Evolutionary conservation across 1,140 invertebrate species (phyloP).

Genomic region (Reticulitermes speratus): DNA sequence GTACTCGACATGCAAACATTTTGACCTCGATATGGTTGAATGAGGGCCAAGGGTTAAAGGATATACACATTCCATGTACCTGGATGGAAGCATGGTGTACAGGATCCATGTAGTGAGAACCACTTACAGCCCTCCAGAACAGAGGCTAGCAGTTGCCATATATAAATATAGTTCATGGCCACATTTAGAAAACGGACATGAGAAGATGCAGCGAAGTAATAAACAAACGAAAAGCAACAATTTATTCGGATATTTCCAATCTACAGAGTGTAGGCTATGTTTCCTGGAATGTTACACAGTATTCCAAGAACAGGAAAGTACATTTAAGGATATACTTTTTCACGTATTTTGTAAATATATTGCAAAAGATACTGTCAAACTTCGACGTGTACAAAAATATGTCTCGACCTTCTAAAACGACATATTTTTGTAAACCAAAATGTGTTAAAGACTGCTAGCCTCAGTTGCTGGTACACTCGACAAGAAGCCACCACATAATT

Average conservation of each 20-base stretch:
- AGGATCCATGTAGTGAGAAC: not conserved
- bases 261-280: not conserved
- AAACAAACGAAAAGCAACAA: not conserved
- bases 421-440: too few relatives aligned
- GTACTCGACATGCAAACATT: not conserved
- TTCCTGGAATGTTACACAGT: not conserved
- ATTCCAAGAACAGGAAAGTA: not conserved
- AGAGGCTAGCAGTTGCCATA: not conserved
- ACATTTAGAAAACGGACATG: too few relatives aligned
- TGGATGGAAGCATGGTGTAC: not conserved
- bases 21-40: not conserved
- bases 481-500: constrained; percentile 1
- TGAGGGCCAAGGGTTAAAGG: not conserved
- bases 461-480: not conserved
- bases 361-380: not conserved
- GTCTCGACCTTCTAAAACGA: not conserved
- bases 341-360: not conserved
- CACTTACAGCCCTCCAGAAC: not conserved
- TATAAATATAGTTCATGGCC: not conserved
- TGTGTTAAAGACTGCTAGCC: not conserved
- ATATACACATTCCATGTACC: not conserved
- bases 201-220: not conserved
- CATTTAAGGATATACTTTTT: not conserved
- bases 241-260: not conserved
- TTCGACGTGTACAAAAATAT: too few relatives aligned